Evolutionary conservation across 2,797 vertebrate species (phyloP).

Genomic region (Mustela erminea): DNA sequence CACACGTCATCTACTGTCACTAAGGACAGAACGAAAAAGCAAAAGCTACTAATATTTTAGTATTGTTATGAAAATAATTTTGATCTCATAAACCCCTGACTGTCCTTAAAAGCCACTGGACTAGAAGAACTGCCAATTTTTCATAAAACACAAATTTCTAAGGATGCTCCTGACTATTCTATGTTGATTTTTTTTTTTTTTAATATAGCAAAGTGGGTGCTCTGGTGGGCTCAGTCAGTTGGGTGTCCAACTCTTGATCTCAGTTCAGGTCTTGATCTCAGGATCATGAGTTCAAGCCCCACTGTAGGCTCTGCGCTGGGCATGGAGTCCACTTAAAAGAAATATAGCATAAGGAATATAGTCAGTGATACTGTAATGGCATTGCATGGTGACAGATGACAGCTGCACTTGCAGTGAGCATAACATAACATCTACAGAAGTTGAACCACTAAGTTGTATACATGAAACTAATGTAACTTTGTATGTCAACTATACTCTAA

Average conservation of each 20-base stretch:
- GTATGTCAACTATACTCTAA: neutral
- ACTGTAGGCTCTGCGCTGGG: no score
- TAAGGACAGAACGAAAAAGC: neutral
- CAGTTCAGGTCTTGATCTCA: no score
- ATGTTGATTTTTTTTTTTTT: neutral
- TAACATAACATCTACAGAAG: neutral
- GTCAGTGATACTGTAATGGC: no score
- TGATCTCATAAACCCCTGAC: neutral
- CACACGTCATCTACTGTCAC: neutral
- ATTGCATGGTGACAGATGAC: neutral
- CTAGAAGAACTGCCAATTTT: neutral
- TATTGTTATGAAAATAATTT: neutral
- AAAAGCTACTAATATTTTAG: neutral
- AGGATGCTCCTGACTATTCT: neutral
- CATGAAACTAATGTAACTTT: neutral
- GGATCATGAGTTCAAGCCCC: no score
- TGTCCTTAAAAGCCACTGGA: neutral
- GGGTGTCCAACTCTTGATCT: no score
- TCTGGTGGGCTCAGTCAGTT: no score
- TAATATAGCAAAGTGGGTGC: neutral
- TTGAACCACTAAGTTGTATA: neutral
- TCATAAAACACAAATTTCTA: neutral
- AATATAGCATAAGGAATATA: no score
- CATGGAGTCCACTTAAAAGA: no score
- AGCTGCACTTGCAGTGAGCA: neutral